phyloP scores from a whole-genome alignment of 2,888 invertebrate species.

The Oconnorella tubifera region DNA sequence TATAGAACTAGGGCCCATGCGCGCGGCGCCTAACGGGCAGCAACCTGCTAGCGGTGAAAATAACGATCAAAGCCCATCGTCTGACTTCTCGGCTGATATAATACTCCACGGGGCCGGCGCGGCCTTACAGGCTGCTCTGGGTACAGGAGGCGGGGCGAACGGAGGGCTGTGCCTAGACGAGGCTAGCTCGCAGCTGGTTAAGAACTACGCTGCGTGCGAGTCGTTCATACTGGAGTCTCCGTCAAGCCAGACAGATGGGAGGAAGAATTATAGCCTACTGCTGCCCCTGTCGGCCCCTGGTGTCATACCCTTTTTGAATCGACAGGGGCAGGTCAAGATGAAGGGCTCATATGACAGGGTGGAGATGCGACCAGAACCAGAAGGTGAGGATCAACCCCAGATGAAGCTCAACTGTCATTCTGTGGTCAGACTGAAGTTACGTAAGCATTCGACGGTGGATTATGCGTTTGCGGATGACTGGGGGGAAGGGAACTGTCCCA shows the following conservation, averaged over 20 bases:
- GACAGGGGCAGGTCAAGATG: not conserved
- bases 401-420: conserved; percentile 10
- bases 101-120: conserved; percentile 7
- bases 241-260: conserved; percentile 6
- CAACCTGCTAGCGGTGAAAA: too few species aligned
- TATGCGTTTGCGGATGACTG: conserved; percentile 1
- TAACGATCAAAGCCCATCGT: conserved; percentile 3
- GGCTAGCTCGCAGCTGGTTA: not conserved
- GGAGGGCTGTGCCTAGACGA: conserved; percentile 6
- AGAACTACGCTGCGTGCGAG: conserved; percentile 1
- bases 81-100: conserved; percentile 15
- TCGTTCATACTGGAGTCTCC: conserved; percentile 15
- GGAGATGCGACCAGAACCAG: not conserved
- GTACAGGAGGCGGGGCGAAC: not conserved
- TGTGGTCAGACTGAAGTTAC: conserved; percentile 11
- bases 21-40: too few species aligned
- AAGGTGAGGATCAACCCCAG: not conserved
- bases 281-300: conserved; percentile 11
- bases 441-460: conserved; percentile 16
- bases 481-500: not conserved
- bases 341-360: not conserved
- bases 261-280: conserved; percentile 12
- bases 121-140: not conserved
- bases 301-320: conserved; percentile 9
- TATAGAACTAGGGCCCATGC: not conserved